phyloP scores from a whole-genome alignment of 2,113 vertebrate genomes.

The Apistogramma diplotaenia region DNA sequence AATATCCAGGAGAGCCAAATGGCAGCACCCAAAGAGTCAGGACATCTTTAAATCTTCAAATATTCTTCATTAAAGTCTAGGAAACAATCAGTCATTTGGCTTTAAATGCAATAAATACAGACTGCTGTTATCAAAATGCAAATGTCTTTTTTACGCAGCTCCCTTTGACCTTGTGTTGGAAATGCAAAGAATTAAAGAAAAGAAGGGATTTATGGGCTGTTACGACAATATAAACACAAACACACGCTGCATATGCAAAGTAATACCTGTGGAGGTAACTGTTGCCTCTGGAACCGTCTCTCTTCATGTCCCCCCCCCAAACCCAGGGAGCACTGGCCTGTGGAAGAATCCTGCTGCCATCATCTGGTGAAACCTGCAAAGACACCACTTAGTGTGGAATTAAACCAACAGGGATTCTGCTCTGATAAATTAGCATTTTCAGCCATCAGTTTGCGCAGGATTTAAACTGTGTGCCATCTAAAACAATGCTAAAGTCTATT shows the following conservation, averaged over 20 bases:
- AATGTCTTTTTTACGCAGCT: not conserved
- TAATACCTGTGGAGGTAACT: no score
- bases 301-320: not conserved
- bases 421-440: not conserved
- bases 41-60: not conserved
- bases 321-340: not conserved
- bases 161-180: not conserved
- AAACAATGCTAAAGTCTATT: slow-evolving; percentile 24
- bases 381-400: not conserved
- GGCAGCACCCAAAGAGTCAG: not conserved
- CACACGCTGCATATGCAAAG: not conserved
- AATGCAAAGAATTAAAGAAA: not conserved
- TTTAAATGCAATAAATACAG: not conserved
- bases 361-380: slow-evolving; percentile 45
- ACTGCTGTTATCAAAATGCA: not conserved
- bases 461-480: slow-evolving; percentile 17
- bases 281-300: not conserved
- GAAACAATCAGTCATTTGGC: not conserved
- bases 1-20: not conserved
- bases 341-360: slow-evolving; percentile 58
- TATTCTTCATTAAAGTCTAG: not conserved
- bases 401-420: not conserved
- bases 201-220: not conserved
- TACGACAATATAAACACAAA: not conserved
- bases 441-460: slow-evolving; percentile 9